Evolutionary conservation across 1,140 invertebrate species (phyloP).

Genomic region (Marisa cornuarietis): DNA sequence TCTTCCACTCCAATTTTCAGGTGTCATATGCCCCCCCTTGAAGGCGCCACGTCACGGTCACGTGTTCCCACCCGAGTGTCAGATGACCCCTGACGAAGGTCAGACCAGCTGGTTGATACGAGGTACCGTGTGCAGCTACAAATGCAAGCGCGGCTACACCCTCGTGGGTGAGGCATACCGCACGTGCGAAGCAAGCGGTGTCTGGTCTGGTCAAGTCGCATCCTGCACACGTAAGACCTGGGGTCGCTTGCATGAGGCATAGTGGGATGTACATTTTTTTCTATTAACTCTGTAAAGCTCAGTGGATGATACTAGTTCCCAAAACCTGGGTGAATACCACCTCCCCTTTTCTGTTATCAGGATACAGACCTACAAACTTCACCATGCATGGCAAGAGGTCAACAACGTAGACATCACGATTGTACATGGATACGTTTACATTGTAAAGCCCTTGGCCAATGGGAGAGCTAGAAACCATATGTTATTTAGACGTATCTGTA

Average conservation of each 20-base stretch:
- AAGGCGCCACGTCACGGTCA: background rate
- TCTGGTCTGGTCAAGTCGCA: conserved; percentile 22
- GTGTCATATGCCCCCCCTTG: conserved; percentile 12
- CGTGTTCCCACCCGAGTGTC: conserved; percentile 5
- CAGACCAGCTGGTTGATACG: conserved; percentile 13
- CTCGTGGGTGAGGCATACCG: conserved; percentile 16
- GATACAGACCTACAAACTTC: too few relatives aligned
- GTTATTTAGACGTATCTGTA: too few relatives aligned
- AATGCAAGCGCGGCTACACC: conserved; percentile 11
- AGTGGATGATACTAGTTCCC: too few relatives aligned
- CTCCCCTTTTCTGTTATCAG: too few relatives aligned
- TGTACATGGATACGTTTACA: too few relatives aligned
- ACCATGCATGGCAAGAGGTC: too few relatives aligned
- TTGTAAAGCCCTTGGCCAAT: too few relatives aligned
- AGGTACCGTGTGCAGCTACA: conserved; percentile 25
- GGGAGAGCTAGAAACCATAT: too few relatives aligned
- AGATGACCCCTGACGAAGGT: background rate
- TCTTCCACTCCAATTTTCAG: background rate
- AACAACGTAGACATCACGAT: too few relatives aligned
- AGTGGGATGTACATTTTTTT: background rate
- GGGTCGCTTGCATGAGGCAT: background rate
- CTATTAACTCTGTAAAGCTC: too few relatives aligned
- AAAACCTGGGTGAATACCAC: too few relatives aligned
- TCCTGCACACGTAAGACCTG: conserved; percentile 17
- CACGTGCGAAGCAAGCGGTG: conserved; percentile 22